These are phyloP conservation scores for Apteryx owenii DNA, from an alignment of 2,113 vertebrate genomes.

Conservation along the genomic window DNA sequence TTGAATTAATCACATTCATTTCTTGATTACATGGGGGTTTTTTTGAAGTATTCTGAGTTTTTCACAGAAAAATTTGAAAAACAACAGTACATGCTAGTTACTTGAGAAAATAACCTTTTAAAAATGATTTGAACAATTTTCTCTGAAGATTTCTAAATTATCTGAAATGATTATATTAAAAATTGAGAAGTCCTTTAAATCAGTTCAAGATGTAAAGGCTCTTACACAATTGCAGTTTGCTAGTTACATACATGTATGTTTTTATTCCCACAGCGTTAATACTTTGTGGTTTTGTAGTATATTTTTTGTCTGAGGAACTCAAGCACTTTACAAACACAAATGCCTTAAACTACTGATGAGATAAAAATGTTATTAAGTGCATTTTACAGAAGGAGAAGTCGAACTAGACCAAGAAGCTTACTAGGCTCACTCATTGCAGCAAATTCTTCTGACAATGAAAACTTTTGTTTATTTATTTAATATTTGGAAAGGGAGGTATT, in stretches of 20 bases:
- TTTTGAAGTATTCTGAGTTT: background rate
- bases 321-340: background rate
- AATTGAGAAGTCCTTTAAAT: background rate
- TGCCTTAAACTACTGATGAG: background rate
- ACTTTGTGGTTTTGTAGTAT: background rate
- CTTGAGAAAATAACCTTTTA: background rate
- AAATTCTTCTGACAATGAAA: background rate
- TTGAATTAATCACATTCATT: background rate
- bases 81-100: background rate
- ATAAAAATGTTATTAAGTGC: background rate
- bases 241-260: background rate
- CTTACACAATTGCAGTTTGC: background rate
- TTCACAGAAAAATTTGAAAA: background rate
- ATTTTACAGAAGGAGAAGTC: background rate
- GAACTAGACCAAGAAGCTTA: background rate
- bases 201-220: background rate
- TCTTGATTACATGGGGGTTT: background rate
- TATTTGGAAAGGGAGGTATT: background rate
- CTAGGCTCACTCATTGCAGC: rapidly evolving
- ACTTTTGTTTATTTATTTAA: background rate
- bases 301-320: background rate
- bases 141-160: background rate
- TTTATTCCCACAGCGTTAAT: background rate
- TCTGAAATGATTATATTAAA: background rate
- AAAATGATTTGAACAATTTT: background rate